Evolutionary conservation across 2,888 invertebrate species (phyloP).

Genomic region (Kuschelorhynchus macadamiae): DNA sequence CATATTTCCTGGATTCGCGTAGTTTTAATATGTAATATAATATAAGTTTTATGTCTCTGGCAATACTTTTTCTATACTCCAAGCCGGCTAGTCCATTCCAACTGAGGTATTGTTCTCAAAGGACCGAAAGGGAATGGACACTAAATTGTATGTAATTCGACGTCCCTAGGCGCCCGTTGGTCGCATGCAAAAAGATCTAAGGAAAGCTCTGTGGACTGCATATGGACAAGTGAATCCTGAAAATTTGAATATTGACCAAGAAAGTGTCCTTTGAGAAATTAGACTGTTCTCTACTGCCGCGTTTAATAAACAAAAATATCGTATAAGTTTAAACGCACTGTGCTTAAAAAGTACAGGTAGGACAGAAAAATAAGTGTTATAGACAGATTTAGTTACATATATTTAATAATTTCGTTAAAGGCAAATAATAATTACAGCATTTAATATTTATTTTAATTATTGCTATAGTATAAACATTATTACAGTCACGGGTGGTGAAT

Average conservation of each 20-base stretch:
- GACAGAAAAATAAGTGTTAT: no score
- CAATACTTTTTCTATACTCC: constrained; percentile 11
- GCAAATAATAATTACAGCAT: no score
- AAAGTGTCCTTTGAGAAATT: constrained; percentile 44
- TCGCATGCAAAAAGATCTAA: constrained; percentile 47
- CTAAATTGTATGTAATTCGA: constrained; percentile 65
- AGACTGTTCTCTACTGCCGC: not conserved
- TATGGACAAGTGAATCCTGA: constrained; percentile 36
- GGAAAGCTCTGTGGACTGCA: constrained; percentile 39
- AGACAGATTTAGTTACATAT: no score
- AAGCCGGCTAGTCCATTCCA: constrained; percentile 35
- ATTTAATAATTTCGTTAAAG: no score
- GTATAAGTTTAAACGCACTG: no score
- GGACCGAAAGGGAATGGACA: constrained; percentile 60
- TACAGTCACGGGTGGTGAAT: no score
- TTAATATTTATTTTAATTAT: not conserved
- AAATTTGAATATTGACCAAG: constrained; percentile 45
- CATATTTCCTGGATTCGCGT: no score
- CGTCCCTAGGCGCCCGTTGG: constrained; percentile 52
- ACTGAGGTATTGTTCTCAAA: constrained; percentile 64
- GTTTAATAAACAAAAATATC: not conserved
- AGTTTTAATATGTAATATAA: no score
- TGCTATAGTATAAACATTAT: not conserved
- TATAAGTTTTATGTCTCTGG: no score
- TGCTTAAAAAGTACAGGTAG: no score